These are phyloP conservation scores for Sebastes ruberrimus DNA, from an alignment of 2,797 vertebrate species.

Conservation along the genomic window DNA sequence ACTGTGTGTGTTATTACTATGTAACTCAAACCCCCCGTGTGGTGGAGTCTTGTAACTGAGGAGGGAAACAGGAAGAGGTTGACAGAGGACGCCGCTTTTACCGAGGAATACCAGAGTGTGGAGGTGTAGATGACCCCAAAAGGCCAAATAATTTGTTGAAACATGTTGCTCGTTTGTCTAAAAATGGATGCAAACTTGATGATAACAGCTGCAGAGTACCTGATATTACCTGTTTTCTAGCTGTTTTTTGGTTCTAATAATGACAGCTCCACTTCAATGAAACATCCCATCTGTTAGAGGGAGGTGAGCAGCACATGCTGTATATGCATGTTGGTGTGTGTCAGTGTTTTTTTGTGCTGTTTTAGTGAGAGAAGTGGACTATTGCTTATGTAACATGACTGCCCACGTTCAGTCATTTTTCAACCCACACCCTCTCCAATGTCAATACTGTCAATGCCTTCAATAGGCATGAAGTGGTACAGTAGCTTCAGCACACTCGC, in stretches of 20 bases:
- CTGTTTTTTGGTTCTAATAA: neutral
- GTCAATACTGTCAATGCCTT: slow-evolving; percentile 72
- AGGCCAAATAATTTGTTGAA: neutral
- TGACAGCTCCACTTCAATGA: slow-evolving; percentile 1
- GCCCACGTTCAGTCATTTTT: slow-evolving; percentile 73
- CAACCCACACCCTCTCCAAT: slow-evolving; percentile 73
- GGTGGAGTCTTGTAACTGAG: slow-evolving; percentile 47
- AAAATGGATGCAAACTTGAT: neutral
- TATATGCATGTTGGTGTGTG: slow-evolving; percentile 9
- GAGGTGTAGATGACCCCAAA: neutral
- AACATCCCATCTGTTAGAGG: slow-evolving; percentile 26
- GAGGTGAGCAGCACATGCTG: slow-evolving; percentile 33
- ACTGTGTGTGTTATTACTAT: slow-evolving; percentile 15
- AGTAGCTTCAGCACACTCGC: slow-evolving; percentile 29
- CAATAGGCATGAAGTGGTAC: slow-evolving; percentile 55
- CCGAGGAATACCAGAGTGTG: slow-evolving; percentile 11
- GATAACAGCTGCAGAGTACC: neutral
- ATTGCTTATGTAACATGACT: slow-evolving; percentile 69
- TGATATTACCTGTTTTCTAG: neutral
- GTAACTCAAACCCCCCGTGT: slow-evolving; percentile 57
- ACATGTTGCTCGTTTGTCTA: neutral
- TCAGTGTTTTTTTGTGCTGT: slow-evolving; percentile 56
- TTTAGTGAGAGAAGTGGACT: slow-evolving; percentile 64
- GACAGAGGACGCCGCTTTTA: slow-evolving; percentile 25
- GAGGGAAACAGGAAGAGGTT: slow-evolving; percentile 52